These are phyloP conservation scores for Psilopsiagon aymara DNA, from an alignment of 2,113 vertebrate species.

Conservation along the genomic window DNA sequence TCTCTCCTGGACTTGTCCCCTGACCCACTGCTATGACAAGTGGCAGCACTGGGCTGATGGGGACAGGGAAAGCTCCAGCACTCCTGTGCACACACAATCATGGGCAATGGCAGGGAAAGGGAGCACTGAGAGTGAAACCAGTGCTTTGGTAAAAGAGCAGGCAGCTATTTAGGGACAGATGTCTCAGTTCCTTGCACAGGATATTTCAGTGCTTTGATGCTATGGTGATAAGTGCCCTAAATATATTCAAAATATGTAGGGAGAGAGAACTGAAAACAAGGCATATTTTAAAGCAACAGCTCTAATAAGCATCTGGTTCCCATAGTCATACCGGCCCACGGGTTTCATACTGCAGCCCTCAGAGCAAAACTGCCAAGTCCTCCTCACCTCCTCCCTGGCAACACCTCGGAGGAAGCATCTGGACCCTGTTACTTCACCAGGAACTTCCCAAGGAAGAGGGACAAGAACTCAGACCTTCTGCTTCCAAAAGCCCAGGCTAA, in stretches of 20 bases:
- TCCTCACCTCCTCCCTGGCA: background rate
- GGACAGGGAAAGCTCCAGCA: background rate
- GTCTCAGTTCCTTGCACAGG: background rate
- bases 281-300: background rate
- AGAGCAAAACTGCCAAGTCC: background rate
- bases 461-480: background rate
- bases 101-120: background rate
- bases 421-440: no score
- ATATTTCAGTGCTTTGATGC: constrained; percentile 34
- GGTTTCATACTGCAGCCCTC: background rate
- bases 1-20: background rate
- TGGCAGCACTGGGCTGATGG: background rate
- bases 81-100: background rate
- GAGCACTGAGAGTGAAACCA: background rate
- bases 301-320: background rate
- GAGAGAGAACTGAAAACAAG: background rate
- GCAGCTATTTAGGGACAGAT: constrained; percentile 32
- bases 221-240: constrained; percentile 57
- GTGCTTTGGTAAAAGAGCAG: constrained; percentile 9
- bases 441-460: background rate
- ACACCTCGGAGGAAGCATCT: background rate
- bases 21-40: background rate
- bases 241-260: constrained; percentile 25
- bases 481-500: background rate
- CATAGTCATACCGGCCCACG: background rate